Conservation (phyloP, 2,888 invertebrate genomes). For the Noctua fimbriata region DNA sequence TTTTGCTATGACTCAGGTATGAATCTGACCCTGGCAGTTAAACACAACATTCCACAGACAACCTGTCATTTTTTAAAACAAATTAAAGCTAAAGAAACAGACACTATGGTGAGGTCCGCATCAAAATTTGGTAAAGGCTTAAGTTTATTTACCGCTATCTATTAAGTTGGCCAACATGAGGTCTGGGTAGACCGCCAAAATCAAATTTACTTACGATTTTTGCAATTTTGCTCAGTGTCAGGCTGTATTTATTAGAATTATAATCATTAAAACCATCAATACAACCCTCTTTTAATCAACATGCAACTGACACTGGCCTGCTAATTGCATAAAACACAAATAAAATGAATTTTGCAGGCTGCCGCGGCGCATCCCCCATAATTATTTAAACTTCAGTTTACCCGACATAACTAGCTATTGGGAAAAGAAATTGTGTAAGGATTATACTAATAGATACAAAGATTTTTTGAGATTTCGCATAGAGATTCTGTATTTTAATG, state of each 20-base stretch:
- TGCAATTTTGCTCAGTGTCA: too few species aligned
- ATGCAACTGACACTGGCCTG: too few species aligned
- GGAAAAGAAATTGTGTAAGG: neutral
- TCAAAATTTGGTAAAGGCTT: neutral
- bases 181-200: too few species aligned
- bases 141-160: neutral
- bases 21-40: conserved; percentile 7
- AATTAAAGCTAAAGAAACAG: neutral
- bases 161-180: neutral
- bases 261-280: too few species aligned
- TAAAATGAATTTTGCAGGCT: too few species aligned
- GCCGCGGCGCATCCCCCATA: too few species aligned
- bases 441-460: neutral
- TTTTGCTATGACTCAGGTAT: conserved; percentile 35
- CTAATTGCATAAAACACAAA: too few species aligned
- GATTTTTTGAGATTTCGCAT: neutral
- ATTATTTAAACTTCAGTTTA: neutral
- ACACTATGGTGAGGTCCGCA: neutral
- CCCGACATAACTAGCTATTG: neutral
- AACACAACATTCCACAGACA: conserved; percentile 23
- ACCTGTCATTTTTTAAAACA: neutral
- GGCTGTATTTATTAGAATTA: too few species aligned
- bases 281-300: too few species aligned
- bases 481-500: neutral
- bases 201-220: too few species aligned